phyloP scores from a whole-genome alignment of 2,797 vertebrate species.

The Gambelia wislizenii region DNA sequence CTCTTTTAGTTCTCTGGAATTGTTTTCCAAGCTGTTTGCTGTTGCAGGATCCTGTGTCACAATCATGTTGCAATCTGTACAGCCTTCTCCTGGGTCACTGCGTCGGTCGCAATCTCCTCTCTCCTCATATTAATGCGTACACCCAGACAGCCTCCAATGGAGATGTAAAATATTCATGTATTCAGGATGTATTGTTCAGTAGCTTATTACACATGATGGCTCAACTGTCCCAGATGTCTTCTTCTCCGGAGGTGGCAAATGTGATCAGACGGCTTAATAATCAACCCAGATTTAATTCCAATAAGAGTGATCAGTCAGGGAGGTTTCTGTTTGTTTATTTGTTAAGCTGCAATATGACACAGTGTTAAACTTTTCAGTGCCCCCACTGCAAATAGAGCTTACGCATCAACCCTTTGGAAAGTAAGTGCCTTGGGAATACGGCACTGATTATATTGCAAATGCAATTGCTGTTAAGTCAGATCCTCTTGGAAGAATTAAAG shows the following conservation, averaged over 20 bases:
- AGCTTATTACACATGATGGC: constrained; percentile 16
- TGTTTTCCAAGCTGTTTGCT: constrained; percentile 41
- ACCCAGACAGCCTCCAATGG: background rate
- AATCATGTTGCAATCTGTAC: background rate
- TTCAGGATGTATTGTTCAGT: background rate
- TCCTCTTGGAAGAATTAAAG: constrained; percentile 27
- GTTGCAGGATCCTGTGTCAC: constrained; percentile 16
- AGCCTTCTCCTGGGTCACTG: background rate
- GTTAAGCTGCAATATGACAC: background rate
- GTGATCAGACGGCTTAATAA: background rate
- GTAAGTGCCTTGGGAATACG: constrained; percentile 9
- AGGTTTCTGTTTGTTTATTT: constrained; percentile 19
- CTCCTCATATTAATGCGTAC: background rate
- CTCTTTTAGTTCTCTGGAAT: background rate
- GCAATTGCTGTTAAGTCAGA: background rate
- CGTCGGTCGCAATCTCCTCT: constrained; percentile 9
- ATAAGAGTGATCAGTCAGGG: background rate
- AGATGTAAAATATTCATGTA: constrained; percentile 28
- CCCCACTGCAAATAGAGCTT: constrained; percentile 4
- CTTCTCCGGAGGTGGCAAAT: constrained; percentile 19
- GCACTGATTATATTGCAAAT: background rate
- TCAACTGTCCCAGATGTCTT: background rate
- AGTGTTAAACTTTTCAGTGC: background rate
- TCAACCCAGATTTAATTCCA: constrained; percentile 22
- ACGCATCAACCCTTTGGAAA: constrained; percentile 5